A percentile compares a stretch with the other conserved stretches of the same genome.
Conservation (phyloP, 92 coral and sea anemone genomes). For the Zoanthus sociatus region DNA sequence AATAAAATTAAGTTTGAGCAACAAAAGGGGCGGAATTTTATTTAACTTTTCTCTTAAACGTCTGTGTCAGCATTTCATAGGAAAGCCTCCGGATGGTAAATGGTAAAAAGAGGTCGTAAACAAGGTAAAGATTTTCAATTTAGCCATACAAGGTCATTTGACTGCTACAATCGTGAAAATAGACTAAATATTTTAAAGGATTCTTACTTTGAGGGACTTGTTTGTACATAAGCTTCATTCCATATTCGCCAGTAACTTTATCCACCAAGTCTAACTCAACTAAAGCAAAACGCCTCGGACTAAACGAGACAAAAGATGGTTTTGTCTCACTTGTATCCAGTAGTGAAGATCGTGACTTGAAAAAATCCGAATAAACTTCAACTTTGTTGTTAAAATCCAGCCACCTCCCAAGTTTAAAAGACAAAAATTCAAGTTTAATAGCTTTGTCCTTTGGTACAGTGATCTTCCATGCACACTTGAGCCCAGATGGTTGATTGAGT, state of each 20-base stretch:
- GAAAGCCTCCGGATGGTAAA: no score
- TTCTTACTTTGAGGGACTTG: constrained; percentile 22
- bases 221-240: constrained; percentile 29
- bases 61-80: no score
- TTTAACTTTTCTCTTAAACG: no score
- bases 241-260: constrained; percentile 12
- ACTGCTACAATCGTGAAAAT: no score
- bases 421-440: constrained; percentile 12
- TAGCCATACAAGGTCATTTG: no score
- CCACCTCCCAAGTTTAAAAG: not conserved
- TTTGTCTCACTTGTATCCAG: not conserved
- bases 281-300: constrained; percentile 4
- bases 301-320: constrained; percentile 24
- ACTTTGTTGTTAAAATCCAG: not conserved
- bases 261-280: constrained; percentile 5
- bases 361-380: not conserved
- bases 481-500: not conserved
- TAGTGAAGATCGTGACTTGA: not conserved
- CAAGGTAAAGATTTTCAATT: no score
- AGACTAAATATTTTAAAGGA: not conserved
- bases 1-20: no score
- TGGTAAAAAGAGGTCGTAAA: no score
- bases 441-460: constrained; percentile 25
- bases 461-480: constrained; percentile 34
- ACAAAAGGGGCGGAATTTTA: no score